Conservation (phyloP, 2,113 vertebrate species). For the Cacatua alba region DNA sequence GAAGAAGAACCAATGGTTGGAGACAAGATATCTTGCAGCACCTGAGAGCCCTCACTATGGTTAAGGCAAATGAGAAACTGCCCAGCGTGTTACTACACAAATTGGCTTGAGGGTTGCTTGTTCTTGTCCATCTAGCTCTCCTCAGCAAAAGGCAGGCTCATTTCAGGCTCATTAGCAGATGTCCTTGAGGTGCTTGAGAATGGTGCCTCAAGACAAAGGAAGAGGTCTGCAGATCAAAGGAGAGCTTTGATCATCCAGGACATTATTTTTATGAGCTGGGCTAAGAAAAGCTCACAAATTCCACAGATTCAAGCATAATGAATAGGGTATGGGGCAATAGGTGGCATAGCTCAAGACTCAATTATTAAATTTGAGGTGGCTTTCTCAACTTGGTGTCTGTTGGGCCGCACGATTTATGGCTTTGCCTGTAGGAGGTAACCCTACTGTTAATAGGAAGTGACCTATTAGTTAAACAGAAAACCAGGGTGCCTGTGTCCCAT, state of each 20-base stretch:
- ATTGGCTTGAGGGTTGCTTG: neutral
- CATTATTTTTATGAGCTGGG: slow-evolving; percentile 6
- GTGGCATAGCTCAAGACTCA: neutral
- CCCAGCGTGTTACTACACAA: fast-evolving
- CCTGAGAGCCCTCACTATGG: neutral
- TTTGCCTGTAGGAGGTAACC: slow-evolving; percentile 8
- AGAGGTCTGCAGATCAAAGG: slow-evolving; percentile 40
- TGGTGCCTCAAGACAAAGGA: slow-evolving; percentile 25
- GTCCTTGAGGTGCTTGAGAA: slow-evolving; percentile 31
- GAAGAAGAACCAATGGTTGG: neutral
- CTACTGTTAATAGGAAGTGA: neutral
- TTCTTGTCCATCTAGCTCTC: neutral
- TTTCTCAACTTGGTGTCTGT: neutral
- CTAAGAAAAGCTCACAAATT: neutral
- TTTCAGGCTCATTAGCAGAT: slow-evolving; percentile 19
- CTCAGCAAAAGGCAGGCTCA: neutral
- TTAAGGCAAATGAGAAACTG: slow-evolving; percentile 3
- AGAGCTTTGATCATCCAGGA: slow-evolving; percentile 40
- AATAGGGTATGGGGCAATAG: neutral
- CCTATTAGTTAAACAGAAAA: slow-evolving; percentile 3
- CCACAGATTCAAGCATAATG: neutral
- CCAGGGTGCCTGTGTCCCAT: neutral
- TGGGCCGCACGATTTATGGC: neutral
- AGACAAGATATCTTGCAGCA: neutral
- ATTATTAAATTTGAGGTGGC: neutral